Percentiles rank a stretch among this genome's conserved stretches.
Conservation (phyloP, 2,888 invertebrate species). For the Xanthorhoe designata region DNA sequence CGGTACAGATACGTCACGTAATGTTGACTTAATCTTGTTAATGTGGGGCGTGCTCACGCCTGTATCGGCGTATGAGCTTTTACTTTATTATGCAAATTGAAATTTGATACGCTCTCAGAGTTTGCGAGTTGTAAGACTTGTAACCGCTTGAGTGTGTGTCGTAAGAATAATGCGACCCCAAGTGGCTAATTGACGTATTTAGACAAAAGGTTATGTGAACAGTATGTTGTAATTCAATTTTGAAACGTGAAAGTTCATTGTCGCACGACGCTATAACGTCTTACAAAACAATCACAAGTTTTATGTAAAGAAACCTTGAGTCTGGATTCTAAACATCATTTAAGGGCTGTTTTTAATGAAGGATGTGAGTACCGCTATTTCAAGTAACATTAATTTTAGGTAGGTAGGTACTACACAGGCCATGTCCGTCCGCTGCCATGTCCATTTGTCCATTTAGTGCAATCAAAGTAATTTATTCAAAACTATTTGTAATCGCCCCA, state of each 20-base stretch:
- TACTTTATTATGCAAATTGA: conserved; percentile 76
- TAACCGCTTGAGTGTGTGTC: conserved; percentile 52
- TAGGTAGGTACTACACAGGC: background rate
- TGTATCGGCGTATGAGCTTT: conserved; percentile 71
- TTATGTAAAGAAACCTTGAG: background rate
- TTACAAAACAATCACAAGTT: background rate
- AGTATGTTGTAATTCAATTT: conserved; percentile 40
- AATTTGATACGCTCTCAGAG: conserved; percentile 70
- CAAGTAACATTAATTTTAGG: background rate
- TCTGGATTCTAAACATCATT: background rate
- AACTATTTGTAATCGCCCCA: conserved; percentile 18
- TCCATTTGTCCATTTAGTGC: conserved; percentile 3
- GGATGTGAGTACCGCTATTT: background rate
- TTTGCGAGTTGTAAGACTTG: conserved; percentile 54
- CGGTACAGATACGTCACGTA: conserved; percentile 68
- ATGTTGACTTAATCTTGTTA: conserved; percentile 74
- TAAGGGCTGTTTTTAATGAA: background rate
- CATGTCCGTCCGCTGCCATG: conserved; percentile 2
- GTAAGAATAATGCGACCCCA: conserved; percentile 52
- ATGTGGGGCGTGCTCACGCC: conserved; percentile 64
- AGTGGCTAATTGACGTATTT: conserved; percentile 49
- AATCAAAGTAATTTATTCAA: conserved; percentile 13
- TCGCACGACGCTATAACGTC: conserved; percentile 26
- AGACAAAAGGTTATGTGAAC: conserved; percentile 44
- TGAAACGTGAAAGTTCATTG: conserved; percentile 38